These are phyloP conservation scores for Ctenochaetus hawaiiensis DNA, from an alignment of 2,797 vertebrate species.

Conservation along the genomic window DNA sequence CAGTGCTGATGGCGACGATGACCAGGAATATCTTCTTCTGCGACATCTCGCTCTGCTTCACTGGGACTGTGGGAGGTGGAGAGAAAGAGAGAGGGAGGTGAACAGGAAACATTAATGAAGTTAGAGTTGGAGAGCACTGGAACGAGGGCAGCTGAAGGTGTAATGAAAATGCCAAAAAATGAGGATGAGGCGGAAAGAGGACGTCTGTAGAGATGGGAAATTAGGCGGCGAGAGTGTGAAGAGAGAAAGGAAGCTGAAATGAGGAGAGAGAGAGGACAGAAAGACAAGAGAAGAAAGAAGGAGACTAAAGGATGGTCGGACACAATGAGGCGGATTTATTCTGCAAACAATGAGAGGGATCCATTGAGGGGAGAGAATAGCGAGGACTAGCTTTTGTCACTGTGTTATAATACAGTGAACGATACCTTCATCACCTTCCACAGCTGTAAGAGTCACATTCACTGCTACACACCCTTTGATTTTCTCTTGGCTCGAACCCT, in stretches of 20 bases:
- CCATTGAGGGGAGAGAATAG: constrained; percentile 44
- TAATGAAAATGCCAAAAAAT: constrained; percentile 21
- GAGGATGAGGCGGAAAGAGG: constrained; percentile 15
- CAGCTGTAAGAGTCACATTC: constrained; percentile 39
- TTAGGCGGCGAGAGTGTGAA: not conserved
- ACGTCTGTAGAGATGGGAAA: not conserved
- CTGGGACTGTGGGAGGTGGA: constrained; percentile 47
- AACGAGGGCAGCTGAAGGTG: constrained; percentile 29
- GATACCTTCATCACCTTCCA: constrained; percentile 55
- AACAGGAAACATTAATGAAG: not conserved
- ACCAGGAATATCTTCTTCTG: constrained; percentile 89
- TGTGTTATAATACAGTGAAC: constrained; percentile 39
- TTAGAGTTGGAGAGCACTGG: not conserved
- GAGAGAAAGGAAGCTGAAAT: constrained; percentile 12
- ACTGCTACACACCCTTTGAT: constrained; percentile 20
- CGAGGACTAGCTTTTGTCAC: constrained; percentile 48
- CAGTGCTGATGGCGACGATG: constrained; percentile 84
- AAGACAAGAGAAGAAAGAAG: not conserved
- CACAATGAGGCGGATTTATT: constrained; percentile 44
- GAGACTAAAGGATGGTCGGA: constrained; percentile 5
- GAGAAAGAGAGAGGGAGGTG: not conserved
- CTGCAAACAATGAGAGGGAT: constrained; percentile 40
- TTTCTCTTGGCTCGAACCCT: constrained; percentile 27
- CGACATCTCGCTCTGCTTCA: constrained; percentile 79
- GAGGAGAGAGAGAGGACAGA: constrained; percentile 8